Percentiles rank a stretch among this genome's conserved stretches.
Conservation (phyloP, 2,797 vertebrate species). For the Fistularia commersonii region DNA sequence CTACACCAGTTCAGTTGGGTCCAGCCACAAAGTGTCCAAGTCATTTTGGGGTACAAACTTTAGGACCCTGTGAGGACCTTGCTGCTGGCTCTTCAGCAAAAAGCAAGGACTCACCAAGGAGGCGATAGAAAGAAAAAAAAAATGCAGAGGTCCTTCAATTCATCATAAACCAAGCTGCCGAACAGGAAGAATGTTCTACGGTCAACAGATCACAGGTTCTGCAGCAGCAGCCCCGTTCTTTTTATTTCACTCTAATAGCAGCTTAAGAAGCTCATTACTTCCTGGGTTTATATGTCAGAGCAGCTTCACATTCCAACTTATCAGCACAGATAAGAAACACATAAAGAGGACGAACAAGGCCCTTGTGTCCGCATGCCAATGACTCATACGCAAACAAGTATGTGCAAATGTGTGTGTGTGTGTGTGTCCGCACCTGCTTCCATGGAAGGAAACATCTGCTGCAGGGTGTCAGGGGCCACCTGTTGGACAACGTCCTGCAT, state of each 20-base stretch:
- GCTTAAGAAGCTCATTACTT: conserved; percentile 24
- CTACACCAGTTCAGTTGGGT: too few species aligned
- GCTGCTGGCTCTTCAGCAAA: too few species aligned
- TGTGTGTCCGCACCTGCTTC: conserved; percentile 61
- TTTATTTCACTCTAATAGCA: background rate
- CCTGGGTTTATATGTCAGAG: conserved; percentile 17
- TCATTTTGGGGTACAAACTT: too few species aligned
- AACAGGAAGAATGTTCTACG: too few species aligned
- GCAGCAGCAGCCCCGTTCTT: too few species aligned
- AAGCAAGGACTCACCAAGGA: too few species aligned
- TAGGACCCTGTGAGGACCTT: too few species aligned
- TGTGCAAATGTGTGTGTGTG: conserved; percentile 24
- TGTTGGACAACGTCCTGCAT: conserved; percentile 38
- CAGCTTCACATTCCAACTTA: conserved; percentile 27
- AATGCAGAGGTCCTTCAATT: too few species aligned
- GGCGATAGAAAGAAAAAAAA: too few species aligned
- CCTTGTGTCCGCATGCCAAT: conserved; percentile 31
- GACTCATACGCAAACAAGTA: conserved; percentile 25
- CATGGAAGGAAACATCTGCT: conserved; percentile 66
- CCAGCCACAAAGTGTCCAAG: too few species aligned
- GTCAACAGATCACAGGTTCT: too few species aligned
- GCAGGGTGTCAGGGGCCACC: conserved; percentile 61
- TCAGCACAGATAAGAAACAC: conserved; percentile 41
- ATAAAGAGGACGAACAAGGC: conserved; percentile 42
- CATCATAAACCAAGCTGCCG: too few species aligned